phyloP scores from a whole-genome alignment of 2,888 invertebrate genomes.

The Microplitis manilae region DNA sequence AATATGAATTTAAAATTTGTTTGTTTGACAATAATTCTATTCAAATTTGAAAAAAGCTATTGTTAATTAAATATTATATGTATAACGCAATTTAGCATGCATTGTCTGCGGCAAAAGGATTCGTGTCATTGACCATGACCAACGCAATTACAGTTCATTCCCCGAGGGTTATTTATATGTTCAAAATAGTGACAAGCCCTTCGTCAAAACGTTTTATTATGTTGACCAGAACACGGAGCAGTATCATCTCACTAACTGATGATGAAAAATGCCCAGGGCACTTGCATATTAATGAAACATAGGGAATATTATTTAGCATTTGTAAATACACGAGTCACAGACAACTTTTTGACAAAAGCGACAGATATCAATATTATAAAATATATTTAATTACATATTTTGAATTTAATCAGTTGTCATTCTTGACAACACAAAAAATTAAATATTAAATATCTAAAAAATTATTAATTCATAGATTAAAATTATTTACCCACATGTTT shows the following conservation, averaged over 20 bases:
- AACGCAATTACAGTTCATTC: neutral
- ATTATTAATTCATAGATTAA: neutral
- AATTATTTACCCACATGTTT: neutral
- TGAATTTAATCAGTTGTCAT: neutral
- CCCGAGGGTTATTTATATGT: neutral
- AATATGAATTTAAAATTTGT: too few relatives aligned
- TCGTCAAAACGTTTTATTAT: slow-evolving; percentile 1
- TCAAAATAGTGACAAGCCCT: neutral
- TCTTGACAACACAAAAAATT: too few relatives aligned
- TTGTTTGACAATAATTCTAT: too few relatives aligned
- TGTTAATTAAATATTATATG: neutral
- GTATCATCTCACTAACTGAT: neutral
- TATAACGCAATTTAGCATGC: neutral
- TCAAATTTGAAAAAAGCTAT: too few relatives aligned
- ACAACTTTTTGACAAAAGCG: neutral
- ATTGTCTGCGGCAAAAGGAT: neutral
- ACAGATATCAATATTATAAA: neutral
- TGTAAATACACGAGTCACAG: neutral
- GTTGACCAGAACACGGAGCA: neutral
- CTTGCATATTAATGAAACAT: neutral
- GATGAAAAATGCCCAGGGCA: neutral
- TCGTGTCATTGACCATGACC: neutral
- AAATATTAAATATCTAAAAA: too few relatives aligned
- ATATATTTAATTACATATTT: neutral
- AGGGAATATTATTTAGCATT: neutral